Evolutionary conservation across 1,140 invertebrate genomes (phyloP).

Genomic region (Hylaeus anthracinus): DNA sequence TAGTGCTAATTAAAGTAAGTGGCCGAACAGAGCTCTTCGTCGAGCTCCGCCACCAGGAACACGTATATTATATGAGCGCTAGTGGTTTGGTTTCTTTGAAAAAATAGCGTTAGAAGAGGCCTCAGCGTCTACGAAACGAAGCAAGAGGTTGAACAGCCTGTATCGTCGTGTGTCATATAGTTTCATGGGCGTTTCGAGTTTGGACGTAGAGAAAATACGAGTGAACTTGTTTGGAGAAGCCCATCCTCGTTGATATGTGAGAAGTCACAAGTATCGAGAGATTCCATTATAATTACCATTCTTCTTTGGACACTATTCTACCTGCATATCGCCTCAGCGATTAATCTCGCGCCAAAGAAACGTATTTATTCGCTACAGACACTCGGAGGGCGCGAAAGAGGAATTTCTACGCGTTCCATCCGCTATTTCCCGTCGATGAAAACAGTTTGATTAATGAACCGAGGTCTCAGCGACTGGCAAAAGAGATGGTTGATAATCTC

Average conservation of each 20-base stretch:
- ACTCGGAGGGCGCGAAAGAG: no score
- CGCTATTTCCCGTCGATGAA: neutral
- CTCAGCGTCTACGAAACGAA: neutral
- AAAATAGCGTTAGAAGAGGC: slow-evolving; percentile 25
- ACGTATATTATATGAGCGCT: neutral
- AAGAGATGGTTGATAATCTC: slow-evolving; percentile 24
- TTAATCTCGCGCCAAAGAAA: neutral
- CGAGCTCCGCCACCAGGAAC: slow-evolving; percentile 5
- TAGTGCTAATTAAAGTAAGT: slow-evolving; percentile 50
- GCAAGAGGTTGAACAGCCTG: slow-evolving; percentile 4
- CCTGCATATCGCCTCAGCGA: no score
- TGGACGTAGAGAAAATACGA: no score
- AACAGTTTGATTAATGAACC: slow-evolving; percentile 39
- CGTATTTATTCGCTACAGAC: neutral
- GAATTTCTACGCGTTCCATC: neutral
- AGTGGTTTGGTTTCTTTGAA: slow-evolving; percentile 17
- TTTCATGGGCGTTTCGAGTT: no score
- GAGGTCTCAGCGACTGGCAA: neutral
- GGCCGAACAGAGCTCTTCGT: slow-evolving; percentile 33
- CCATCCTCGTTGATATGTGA: no score
- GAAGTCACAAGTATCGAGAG: no score
- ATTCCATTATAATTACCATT: no score
- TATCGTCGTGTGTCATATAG: neutral
- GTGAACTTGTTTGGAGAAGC: no score
- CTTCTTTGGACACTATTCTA: no score